Percentiles rank a stretch among this genome's conserved stretches.
Evolutionary conservation across 35 echinoderm and acorn worm species (phyloP).

Genomic region (Strongylocentrotus purpuratus): DNA sequence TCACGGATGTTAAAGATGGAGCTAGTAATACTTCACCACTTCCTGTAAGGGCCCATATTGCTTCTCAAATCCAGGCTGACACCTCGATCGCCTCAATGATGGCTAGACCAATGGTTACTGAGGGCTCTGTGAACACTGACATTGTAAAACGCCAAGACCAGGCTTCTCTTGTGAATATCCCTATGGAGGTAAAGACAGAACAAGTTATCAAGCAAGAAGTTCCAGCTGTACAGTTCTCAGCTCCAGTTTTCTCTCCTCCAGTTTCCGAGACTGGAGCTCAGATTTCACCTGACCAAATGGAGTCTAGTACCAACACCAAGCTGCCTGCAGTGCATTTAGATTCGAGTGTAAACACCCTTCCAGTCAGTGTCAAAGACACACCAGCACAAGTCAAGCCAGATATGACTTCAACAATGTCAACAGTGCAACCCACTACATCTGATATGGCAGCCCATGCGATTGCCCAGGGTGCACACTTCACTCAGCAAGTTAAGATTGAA

Average conservation of each 20-base stretch:
- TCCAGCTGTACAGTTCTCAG: neutral
- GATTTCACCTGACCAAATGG: neutral
- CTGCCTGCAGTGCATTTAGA: neutral
- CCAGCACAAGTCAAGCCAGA: neutral
- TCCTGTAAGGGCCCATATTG: neutral
- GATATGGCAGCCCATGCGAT: neutral
- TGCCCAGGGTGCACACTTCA: neutral
- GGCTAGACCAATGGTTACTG: too few relatives aligned
- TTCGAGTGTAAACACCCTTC: neutral
- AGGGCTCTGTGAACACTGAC: neutral
- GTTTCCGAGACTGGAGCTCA: neutral
- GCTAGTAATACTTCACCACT: neutral
- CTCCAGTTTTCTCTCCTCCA: slow-evolving; percentile 22
- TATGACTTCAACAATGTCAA: slow-evolving; percentile 14
- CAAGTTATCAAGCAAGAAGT: slow-evolving; percentile 5
- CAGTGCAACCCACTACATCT: neutral
- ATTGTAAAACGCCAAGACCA: neutral
- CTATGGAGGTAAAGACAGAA: neutral
- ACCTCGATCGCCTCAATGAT: too few relatives aligned
- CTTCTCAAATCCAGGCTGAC: too few relatives aligned
- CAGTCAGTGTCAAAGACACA: neutral
- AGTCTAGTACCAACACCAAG: neutral
- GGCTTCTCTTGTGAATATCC: neutral
- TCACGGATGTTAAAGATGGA: neutral
- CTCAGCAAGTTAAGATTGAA: neutral